Conservation (phyloP, 2,888 invertebrate genomes). For the Cheilosia variabilis region DNA sequence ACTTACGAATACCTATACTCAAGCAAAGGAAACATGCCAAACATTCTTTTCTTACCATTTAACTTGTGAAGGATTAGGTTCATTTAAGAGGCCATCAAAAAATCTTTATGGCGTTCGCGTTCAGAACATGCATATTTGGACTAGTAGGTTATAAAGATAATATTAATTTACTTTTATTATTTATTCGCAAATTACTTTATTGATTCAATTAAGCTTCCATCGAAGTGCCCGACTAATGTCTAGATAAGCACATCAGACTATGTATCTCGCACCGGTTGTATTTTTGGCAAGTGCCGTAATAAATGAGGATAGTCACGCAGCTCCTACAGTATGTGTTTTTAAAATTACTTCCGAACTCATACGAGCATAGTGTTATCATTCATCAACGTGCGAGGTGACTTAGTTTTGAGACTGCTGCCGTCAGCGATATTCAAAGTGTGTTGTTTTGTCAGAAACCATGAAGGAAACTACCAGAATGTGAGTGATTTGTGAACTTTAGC, state of each 20-base stretch:
- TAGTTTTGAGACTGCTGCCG: slow-evolving; percentile 41
- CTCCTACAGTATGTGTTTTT: slow-evolving; percentile 23
- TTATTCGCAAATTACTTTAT: slow-evolving; percentile 58
- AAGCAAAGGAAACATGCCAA: too few species aligned
- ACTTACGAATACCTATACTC: too few species aligned
- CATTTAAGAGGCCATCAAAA: neutral
- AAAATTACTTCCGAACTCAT: slow-evolving; percentile 42
- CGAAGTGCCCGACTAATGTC: slow-evolving; percentile 38
- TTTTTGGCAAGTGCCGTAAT: slow-evolving; percentile 33
- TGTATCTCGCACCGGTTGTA: slow-evolving; percentile 35
- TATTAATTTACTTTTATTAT: slow-evolving; percentile 38
- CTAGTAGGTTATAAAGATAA: slow-evolving; percentile 23
- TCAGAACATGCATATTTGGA: slow-evolving; percentile 1
- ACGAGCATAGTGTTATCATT: slow-evolving; percentile 48
- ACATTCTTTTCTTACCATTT: neutral
- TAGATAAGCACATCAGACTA: slow-evolving; percentile 43
- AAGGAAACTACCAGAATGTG: slow-evolving; percentile 53
- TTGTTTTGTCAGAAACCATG: slow-evolving; percentile 46
- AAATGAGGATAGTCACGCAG: slow-evolving; percentile 68
- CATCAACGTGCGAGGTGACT: slow-evolving; percentile 34
- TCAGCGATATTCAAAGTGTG: slow-evolving; percentile 35
- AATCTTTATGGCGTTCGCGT: neutral
- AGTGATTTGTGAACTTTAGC: slow-evolving; percentile 53
- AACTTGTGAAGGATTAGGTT: neutral
- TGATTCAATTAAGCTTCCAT: slow-evolving; percentile 62